phyloP scores from a whole-genome alignment of 2,797 vertebrate genomes.

The Monodelphis domestica region DNA sequence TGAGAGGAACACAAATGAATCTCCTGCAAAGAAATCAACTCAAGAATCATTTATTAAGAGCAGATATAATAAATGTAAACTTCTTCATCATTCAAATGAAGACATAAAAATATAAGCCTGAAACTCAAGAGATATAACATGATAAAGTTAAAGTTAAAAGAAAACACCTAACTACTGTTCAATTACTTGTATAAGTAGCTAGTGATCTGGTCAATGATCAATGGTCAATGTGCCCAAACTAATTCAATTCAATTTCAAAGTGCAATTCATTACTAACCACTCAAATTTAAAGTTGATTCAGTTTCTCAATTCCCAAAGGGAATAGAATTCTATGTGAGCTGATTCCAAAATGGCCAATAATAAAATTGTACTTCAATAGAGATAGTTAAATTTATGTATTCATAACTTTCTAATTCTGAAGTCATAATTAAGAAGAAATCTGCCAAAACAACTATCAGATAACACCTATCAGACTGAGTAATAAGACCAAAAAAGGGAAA shows the following conservation, averaged over 20 bases:
- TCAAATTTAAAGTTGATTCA: neutral
- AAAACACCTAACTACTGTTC: neutral
- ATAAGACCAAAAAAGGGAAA: no score
- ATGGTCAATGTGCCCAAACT: neutral
- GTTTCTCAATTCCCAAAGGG: neutral
- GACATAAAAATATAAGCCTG: constrained; percentile 5
- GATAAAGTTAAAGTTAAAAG: neutral
- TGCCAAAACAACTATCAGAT: no score
- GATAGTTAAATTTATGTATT: neutral
- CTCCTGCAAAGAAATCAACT: neutral
- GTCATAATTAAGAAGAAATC: neutral
- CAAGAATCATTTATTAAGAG: neutral
- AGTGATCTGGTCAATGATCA: constrained; percentile 4
- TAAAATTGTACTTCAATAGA: neutral
- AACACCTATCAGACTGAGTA: no score
- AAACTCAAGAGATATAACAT: neutral
- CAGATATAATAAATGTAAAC: neutral
- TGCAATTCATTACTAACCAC: constrained; percentile 2
- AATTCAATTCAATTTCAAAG: constrained; percentile 1
- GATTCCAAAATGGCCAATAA: constrained; percentile 12
- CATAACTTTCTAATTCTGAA: neutral
- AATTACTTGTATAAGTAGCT: neutral
- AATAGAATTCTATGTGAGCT: neutral
- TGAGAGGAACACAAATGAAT: neutral
- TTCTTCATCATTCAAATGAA: neutral